phyloP scores from a whole-genome alignment of 2,113 vertebrate genomes.

The Tursiops truncatus region DNA sequence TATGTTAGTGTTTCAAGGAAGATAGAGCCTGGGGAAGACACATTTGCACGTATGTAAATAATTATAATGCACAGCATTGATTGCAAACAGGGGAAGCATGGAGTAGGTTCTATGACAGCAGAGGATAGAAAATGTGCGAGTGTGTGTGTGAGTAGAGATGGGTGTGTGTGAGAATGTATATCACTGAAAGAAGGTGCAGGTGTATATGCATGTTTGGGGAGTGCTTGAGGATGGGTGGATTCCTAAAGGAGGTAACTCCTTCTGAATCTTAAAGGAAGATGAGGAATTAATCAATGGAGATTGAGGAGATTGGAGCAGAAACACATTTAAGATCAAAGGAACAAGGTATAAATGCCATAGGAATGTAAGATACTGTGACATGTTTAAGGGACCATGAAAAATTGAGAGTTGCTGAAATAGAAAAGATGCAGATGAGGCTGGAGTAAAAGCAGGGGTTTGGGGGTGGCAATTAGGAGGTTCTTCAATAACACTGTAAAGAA shows the following conservation, averaged over 20 bases:
- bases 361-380: neutral
- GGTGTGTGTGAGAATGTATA: too few species aligned
- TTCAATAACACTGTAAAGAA: neutral
- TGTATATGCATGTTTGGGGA: neutral
- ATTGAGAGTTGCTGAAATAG: neutral
- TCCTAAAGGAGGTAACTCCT: neutral
- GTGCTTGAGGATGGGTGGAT: neutral
- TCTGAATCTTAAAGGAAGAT: neutral
- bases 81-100: neutral
- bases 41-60: accelerated
- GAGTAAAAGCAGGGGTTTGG: neutral
- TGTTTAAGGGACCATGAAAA: neutral
- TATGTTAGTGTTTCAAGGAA: neutral
- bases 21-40: neutral
- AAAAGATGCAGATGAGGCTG: neutral
- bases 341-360: neutral
- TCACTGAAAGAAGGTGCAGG: neutral
- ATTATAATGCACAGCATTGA: neutral
- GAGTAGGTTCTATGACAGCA: neutral
- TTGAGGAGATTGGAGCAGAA: neutral
- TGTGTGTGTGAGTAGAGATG: neutral
- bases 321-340: neutral
- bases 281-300: neutral
- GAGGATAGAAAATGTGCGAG: neutral
- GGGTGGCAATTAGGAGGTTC: neutral